Percentiles rank a stretch among this genome's conserved stretches.
These are phyloP conservation scores for Mizuhopecten yessoensis DNA, from an alignment of 1,140 invertebrate genomes.

Conservation along the genomic window DNA sequence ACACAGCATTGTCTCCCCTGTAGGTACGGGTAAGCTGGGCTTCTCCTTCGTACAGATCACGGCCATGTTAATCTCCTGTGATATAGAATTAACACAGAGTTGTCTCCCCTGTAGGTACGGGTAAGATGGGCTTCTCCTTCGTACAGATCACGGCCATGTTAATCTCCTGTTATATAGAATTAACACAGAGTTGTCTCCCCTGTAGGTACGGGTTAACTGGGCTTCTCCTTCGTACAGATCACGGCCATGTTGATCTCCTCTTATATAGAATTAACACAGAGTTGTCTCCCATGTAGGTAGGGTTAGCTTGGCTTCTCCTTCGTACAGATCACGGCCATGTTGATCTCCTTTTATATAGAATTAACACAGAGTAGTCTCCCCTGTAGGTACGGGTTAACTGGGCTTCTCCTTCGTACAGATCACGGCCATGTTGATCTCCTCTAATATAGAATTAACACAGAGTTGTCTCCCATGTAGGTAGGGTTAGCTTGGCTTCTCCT, in stretches of 20 bases:
- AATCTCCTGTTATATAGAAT: not conserved
- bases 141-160: too few relatives aligned
- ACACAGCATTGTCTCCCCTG: conserved; percentile 66
- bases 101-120: conserved; percentile 99
- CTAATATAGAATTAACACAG: conserved; percentile 95
- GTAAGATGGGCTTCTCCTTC: too few relatives aligned
- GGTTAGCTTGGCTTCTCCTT: too few relatives aligned
- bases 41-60: conserved; percentile 99
- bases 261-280: conserved; percentile 94
- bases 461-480: conserved; percentile 98
- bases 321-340: too few relatives aligned
- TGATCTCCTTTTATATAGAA: too few relatives aligned
- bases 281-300: conserved; percentile 99
- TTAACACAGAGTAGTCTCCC: too few relatives aligned
- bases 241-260: conserved; percentile 97
- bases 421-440: conserved; percentile 96
- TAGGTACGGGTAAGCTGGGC: conserved; percentile 96
- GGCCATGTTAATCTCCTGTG: conserved; percentile 95
- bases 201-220: conserved; percentile 95
- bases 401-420: conserved; percentile 99
- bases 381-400: conserved; percentile 94
- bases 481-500: too few relatives aligned
- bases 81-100: conserved; percentile 95
- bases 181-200: too few relatives aligned
- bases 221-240: conserved; percentile 98